phyloP scores from a whole-genome alignment of 2,888 invertebrate species.

The Neoaliturus tenellus region DNA sequence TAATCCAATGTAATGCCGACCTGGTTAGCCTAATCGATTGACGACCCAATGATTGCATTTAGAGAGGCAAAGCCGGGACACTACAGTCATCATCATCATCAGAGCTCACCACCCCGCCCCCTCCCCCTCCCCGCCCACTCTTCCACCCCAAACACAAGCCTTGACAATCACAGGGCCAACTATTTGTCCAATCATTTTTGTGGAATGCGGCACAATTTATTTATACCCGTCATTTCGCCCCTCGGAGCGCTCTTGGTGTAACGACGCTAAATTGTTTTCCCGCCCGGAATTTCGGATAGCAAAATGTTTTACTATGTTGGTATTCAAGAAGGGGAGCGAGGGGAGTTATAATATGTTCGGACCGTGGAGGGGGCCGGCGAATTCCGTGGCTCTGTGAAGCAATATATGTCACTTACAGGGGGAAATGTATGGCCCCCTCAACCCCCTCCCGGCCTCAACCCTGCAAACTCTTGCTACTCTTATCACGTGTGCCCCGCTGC shows the following conservation, averaged over 20 bases:
- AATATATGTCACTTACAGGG: constrained; percentile 64
- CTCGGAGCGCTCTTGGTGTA: constrained; percentile 38
- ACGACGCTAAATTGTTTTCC: constrained; percentile 60
- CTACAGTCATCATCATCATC: constrained; percentile 16
- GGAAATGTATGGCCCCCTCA: constrained; percentile 54
- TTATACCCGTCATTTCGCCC: constrained; percentile 42
- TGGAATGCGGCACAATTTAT: constrained; percentile 44
- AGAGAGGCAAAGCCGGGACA: constrained; percentile 24
- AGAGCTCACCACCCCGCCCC: background rate
- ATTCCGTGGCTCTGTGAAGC: constrained; percentile 63
- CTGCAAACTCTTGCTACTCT: background rate
- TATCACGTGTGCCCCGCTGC: constrained; percentile 45
- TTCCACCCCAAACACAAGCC: background rate
- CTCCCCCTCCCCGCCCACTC: background rate
- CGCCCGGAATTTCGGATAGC: constrained; percentile 56
- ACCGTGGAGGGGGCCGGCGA: constrained; percentile 60
- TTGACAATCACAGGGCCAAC: background rate
- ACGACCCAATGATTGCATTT: background rate
- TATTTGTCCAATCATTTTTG: constrained; percentile 31
- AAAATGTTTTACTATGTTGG: constrained; percentile 61
- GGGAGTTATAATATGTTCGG: constrained; percentile 60
- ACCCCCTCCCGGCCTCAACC: background rate
- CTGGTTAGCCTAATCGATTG: background rate
- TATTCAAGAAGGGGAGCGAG: constrained; percentile 52
- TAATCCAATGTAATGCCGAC: background rate